Conservation (phyloP, 2,113 vertebrate genomes). For the Phaethon lepturus region DNA sequence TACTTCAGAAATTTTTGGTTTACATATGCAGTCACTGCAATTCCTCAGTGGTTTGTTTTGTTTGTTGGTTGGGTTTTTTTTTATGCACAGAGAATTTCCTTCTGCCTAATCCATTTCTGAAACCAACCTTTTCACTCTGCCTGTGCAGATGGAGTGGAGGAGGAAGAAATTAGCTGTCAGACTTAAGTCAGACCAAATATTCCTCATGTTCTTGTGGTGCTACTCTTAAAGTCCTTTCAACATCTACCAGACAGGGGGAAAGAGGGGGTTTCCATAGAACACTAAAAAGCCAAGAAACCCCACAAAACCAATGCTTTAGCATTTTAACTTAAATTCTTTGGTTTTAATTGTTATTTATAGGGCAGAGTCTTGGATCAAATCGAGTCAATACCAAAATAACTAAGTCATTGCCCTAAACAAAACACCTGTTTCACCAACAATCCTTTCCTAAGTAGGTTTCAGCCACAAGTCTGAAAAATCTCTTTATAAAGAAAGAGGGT, state of each 20-base stretch:
- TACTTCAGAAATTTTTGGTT: not conserved
- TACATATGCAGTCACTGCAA: not conserved
- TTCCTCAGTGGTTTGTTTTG: not conserved
- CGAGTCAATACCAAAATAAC: not conserved
- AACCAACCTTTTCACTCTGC: not conserved
- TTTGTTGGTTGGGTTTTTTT: not conserved
- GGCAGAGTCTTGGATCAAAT: not conserved
- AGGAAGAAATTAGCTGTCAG: not conserved
- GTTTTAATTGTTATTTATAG: not conserved
- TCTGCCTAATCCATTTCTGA: not conserved
- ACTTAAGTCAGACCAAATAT: not conserved
- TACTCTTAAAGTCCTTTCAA: not conserved
- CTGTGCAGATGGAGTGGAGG: not conserved
- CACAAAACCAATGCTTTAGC: not conserved
- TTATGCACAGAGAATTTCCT: not conserved
- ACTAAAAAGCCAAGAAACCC: not conserved
- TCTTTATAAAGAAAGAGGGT: not conserved
- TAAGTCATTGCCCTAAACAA: not conserved
- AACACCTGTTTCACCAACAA: not conserved
- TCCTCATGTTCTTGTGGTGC: not conserved
- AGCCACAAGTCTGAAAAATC: not conserved
- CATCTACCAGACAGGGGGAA: not conserved
- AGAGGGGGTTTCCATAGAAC: not conserved
- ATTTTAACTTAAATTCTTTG: not conserved
- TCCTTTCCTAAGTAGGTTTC: not conserved